These are phyloP conservation scores for Jacana jacana DNA, from an alignment of 2,113 vertebrate genomes.

Conservation along the genomic window DNA sequence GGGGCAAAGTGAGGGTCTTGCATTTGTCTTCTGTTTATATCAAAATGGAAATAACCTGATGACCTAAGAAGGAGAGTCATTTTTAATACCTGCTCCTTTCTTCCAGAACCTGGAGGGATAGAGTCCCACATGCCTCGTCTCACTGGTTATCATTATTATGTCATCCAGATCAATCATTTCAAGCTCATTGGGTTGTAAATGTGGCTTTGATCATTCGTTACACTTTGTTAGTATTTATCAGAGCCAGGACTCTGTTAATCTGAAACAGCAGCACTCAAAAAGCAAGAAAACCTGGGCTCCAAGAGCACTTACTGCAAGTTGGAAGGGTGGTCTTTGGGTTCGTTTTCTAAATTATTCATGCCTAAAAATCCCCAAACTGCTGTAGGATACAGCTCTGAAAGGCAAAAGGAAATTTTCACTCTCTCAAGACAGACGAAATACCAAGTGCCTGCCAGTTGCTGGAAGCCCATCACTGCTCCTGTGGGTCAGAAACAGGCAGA, in stretches of 20 bases:
- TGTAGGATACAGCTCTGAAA: neutral
- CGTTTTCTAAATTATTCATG: slow-evolving; percentile 62
- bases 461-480: neutral
- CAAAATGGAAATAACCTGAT: slow-evolving; percentile 27
- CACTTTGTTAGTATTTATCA: slow-evolving; percentile 83
- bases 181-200: slow-evolving; percentile 70
- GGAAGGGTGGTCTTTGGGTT: neutral
- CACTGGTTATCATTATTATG: slow-evolving; percentile 80
- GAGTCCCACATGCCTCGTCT: slow-evolving; percentile 58
- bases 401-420: neutral
- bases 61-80: slow-evolving; percentile 35
- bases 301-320: slow-evolving; percentile 37
- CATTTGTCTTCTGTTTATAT: neutral
- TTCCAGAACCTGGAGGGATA: slow-evolving; percentile 66
- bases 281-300: slow-evolving; percentile 64
- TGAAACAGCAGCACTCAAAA: slow-evolving; percentile 73
- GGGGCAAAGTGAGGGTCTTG: neutral
- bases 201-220: slow-evolving; percentile 82
- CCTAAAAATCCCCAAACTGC: slow-evolving; percentile 48
- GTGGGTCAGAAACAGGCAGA: neutral
- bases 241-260: slow-evolving; percentile 77
- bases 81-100: slow-evolving; percentile 59
- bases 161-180: slow-evolving; percentile 79
- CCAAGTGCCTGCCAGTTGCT: neutral
- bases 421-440: neutral